Base-by-base conservation (phyloP, 2,113 vertebrate species). In the Promerops cafer region DNA sequence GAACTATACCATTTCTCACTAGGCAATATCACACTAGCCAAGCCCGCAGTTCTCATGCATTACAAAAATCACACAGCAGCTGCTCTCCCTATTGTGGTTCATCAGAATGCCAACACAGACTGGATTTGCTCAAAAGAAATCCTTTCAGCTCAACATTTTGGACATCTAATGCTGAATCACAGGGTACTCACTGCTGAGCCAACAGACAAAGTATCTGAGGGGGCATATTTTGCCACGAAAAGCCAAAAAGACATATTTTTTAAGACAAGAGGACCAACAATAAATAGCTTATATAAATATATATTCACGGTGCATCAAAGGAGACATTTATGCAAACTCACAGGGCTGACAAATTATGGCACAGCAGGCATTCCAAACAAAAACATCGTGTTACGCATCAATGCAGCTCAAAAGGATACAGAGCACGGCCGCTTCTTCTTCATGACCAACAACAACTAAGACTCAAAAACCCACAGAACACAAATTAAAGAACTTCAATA, bases 161-260 rank as follows among this genome's bases (percentile, higher is more conserved):
- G 93, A 56, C 63, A 52, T 30, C 89, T 90, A 83, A 84, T 92
- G 94, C 86, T 94, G 91, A 91, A 95, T 97, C 95, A 95, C 84
- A 52, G 54, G 71, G 45, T 65, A 27, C 64, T 92, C 56, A 20
- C 65, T 89, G 76, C 70, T 89, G 40, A 96, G 90, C 85, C 90
- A 96, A 89, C 30, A 70, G 13, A 74, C 50, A 21, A 52, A 89
- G 60, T 71, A 92, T 91, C 23, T 56, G 31, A 93, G 37, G 24
- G 26, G 30, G 28, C 22, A 81, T 40, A 76, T 84, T 93, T 87
- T 91, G 83, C 72, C 86, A 92, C 52, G 21, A 87, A 37, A 78
- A 78, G 61, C 64, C 39, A 56, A 89, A 78, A 81, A 65, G 49
- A 92, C 13, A 0, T 7, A 45, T 63, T 80, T n/a, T 89, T 77